phyloP scores from a whole-genome alignment of 2,797 vertebrate species.

The Acanthis flammea region DNA sequence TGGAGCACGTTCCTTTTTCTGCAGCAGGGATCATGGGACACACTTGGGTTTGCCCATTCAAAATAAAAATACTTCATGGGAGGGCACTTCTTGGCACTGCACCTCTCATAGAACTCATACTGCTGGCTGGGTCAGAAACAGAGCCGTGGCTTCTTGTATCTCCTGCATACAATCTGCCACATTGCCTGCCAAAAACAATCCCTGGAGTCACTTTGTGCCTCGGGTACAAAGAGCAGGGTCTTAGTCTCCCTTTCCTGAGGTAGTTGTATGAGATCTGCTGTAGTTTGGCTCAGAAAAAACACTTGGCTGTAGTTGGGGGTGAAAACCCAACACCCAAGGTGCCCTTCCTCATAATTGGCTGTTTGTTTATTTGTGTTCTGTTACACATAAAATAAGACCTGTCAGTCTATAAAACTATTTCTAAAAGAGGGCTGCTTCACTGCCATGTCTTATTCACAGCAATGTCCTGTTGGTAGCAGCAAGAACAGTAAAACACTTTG shows the following conservation, averaged over 20 bases:
- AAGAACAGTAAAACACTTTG: slow-evolving; percentile 38
- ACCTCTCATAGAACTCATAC: background rate
- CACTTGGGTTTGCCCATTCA: background rate
- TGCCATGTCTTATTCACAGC: background rate
- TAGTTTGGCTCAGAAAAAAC: background rate
- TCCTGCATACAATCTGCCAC: background rate
- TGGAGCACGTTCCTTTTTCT: background rate
- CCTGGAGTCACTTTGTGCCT: background rate
- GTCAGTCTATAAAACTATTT: background rate
- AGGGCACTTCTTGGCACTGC: background rate
- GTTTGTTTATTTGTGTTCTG: background rate
- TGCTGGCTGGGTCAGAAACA: background rate
- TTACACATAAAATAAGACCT: slow-evolving; percentile 20
- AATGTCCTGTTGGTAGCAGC: slow-evolving; percentile 2
- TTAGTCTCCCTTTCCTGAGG: background rate
- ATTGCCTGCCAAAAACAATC: background rate
- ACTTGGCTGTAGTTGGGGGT: background rate
- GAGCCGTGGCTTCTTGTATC: background rate
- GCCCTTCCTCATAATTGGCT: background rate
- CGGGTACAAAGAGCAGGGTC: background rate
- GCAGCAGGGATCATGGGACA: background rate
- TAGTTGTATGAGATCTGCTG: background rate
- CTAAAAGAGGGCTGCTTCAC: background rate
- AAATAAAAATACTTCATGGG: background rate
- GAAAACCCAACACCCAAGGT: rapidly evolving